Evolutionary conservation across 2,888 invertebrate genomes (phyloP), one percentile per base, ranked within the genome.

Genomic region (Drosophila kambysellisi): DNA sequence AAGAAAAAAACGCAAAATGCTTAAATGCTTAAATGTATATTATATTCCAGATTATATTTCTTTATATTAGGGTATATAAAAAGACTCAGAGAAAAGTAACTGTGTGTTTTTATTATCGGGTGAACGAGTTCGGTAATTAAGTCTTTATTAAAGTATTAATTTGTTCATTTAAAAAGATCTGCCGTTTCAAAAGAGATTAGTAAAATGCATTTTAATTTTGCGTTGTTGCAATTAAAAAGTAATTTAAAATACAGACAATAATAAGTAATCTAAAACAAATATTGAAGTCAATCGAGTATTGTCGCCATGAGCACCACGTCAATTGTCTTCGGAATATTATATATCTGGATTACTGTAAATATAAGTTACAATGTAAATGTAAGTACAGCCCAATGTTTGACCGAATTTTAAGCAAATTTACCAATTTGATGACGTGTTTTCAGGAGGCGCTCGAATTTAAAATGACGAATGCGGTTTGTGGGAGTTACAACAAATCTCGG

Each of bases 181-280:
- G 25, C 25, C 25, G 25, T 25, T 25, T 25, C 1, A 25, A 25
- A 25, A 25, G 3, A 0, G 7, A 37, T 37, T 7, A 3, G 6
- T 17, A 0, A 0, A 6, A 37, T 7, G 3, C 0, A 37, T 37
- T 6, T 37, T 6, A 3, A 6, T 0, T 0, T 37, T 0, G 15
- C 12, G 37, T 37, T 6, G 0, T 7, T 7, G 7, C 41, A 41
- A 41, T n/a, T 41, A 4, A 41, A 39, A 41, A n/a, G 39, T 2
- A 9, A 41, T 9, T 41, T 17, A 4, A 0, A 41, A 41, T 41
- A 0, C 2, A 41, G 8, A 15, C 6, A 37, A 15, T 0, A 2
- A 9, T 3, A 9, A 9, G 9, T 9, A 4, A 1, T n/a, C 9
- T 9, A 41, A 41, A 9, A 2, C 0, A n/a, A 41, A 9, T 9